A percentile compares a stretch with the other conserved stretches of the same genome.
phyloP scores from a whole-genome alignment of 1,140 invertebrate species.

The Theocolax elegans region DNA sequence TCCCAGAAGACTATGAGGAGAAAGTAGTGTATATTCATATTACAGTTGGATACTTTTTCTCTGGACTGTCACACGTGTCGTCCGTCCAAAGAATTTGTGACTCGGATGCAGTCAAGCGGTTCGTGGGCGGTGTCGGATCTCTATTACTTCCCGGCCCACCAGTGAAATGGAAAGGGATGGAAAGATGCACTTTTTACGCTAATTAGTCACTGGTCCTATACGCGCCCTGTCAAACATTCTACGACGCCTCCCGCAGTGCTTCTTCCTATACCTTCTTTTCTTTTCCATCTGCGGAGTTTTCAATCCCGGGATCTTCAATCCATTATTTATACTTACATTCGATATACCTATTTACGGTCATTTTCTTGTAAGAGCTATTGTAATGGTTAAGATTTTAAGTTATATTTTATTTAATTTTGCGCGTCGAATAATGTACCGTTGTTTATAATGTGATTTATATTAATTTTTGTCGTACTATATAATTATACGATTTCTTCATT shows the following conservation, averaged over 20 bases:
- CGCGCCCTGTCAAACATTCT: slow-evolving; percentile 63
- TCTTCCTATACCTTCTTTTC: no score
- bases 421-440: no score
- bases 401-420: no score
- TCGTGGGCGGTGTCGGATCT: slow-evolving; percentile 35
- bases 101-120: slow-evolving; percentile 19
- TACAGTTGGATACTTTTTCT: no score
- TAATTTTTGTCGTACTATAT: no score
- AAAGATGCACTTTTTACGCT: slow-evolving; percentile 62
- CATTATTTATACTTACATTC: not conserved
- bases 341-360: no score
- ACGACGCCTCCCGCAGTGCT: slow-evolving; percentile 52
- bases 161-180: slow-evolving; percentile 39
- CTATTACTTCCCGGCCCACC: not conserved
- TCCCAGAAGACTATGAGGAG: no score
- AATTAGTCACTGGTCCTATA: slow-evolving; percentile 66
- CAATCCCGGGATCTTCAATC: slow-evolving; percentile 26
- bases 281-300: slow-evolving; percentile 43
- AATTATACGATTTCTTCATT: no score
- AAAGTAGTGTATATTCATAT: no score
- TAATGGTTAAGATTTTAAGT: no score
- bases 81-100: slow-evolving; percentile 22
- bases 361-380: no score
- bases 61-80: slow-evolving; percentile 34
- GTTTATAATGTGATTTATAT: no score